Base-by-base conservation (phyloP, 2,888 invertebrate genomes). In the Dryobotodes eremita region DNA sequence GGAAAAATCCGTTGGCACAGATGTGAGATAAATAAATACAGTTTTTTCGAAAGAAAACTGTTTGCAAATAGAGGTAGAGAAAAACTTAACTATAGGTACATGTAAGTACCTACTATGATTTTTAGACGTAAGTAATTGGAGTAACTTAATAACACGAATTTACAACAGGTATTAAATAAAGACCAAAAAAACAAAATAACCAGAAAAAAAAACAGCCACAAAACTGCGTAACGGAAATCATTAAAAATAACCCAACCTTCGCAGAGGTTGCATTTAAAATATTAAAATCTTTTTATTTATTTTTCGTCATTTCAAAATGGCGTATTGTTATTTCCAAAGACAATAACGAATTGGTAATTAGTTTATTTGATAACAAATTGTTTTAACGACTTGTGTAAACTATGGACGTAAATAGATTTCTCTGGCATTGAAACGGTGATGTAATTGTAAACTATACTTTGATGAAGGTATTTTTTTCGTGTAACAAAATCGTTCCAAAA, bases 341-440 rank as follows among this genome's bases (percentile, higher is more conserved):
- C 70, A 83, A 82, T 79, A 50, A 75, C 85, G 70, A 85, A 82
- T 81, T 57, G 59, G 48, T 82, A 81, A 81, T 75, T 75, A 71
- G 48, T 68, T 81, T 26, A 81, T 68, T 76, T 62, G 68, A 85
- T 83, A 75, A 68, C 31, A 59, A 85, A 85, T 69, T 55, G 31
- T 42, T 83, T 23, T 71, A 71, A 71, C 48, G 66, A 64, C 57
- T 85, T 68, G 61, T 74, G 65, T 75, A 75, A 59, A 71, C 53
- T 62, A 68, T 61, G 53, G 31, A 71, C 23, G 31, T 71, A 75
- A 85, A 81, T 75, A 81, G 71, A 81, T 75, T 81, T 71, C 59
- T 81, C 11, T 59, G 55, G 20, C 85, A 75, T 75, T 81, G 71
- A 62, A 68, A 64, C 50, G 2, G 53, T 64, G 81, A 80, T 50